A percentile compares a stretch with the other conserved stretches of the same genome.
These are phyloP conservation scores for zebrafish (Danio rerio) DNA, from an alignment of 2,113 vertebrate genomes.

Conservation along the genomic window DNA sequence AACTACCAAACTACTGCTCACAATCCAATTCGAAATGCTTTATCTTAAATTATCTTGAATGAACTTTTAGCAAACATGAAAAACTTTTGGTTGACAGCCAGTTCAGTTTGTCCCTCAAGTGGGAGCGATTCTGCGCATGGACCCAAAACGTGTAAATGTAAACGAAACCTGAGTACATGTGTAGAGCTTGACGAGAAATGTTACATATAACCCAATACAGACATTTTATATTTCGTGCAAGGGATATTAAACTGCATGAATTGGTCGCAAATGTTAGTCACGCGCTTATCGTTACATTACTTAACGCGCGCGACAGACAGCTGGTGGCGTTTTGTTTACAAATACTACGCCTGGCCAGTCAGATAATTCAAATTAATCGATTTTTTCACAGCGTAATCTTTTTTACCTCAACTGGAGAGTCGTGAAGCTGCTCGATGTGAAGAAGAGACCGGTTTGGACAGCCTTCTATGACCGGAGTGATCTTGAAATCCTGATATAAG, in stretches of 20 bases:
- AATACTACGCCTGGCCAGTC: not conserved
- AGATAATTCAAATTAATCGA: not conserved
- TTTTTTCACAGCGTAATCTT: too few relatives aligned
- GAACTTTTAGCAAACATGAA: not conserved
- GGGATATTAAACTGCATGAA: not conserved
- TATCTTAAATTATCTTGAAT: not conserved
- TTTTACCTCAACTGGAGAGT: not conserved
- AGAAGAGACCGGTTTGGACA: slow-evolving; percentile 1
- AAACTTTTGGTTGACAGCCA: not conserved
- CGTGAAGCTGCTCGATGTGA: not conserved
- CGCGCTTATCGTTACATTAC: not conserved
- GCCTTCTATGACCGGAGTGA: slow-evolving; percentile 50
- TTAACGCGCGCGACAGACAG: not conserved
- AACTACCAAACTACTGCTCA: not conserved
- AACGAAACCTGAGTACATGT: not conserved
- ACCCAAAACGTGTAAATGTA: not conserved
- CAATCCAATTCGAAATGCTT: not conserved
- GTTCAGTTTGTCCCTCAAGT: not conserved
- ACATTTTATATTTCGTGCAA: not conserved
- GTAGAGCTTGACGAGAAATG: not conserved
- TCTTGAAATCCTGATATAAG: slow-evolving; percentile 26
- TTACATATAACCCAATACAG: not conserved
- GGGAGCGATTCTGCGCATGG: not conserved
- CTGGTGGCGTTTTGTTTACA: not conserved
- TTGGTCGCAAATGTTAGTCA: not conserved